phyloP scores from a whole-genome alignment of 2,888 invertebrate genomes.

The Drosophila multiciliata region DNA sequence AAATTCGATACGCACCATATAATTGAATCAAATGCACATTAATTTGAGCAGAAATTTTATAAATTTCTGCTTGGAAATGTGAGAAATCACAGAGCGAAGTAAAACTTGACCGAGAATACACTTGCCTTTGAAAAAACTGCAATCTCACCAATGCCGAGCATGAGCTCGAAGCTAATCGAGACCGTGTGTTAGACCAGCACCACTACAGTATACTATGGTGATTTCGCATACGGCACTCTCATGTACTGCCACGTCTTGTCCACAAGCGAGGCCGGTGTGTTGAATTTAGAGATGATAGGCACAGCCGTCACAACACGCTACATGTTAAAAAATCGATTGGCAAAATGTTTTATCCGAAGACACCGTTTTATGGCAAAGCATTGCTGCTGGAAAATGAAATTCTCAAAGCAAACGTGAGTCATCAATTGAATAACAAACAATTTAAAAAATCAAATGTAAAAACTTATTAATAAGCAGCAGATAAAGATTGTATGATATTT shows the following conservation, averaged over 20 bases:
- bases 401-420: constrained; percentile 83
- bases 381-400: constrained; percentile 82
- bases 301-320: constrained; percentile 16
- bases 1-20: constrained; percentile 77
- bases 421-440: neutral
- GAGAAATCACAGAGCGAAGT: constrained; percentile 80
- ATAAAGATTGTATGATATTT: neutral
- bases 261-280: constrained; percentile 62
- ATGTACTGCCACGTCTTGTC: constrained; percentile 82
- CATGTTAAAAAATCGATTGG: constrained; percentile 44
- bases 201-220: constrained; percentile 29
- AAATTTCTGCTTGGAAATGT: constrained; percentile 79
- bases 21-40: constrained; percentile 67
- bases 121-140: constrained; percentile 79
- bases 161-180: constrained; percentile 32
- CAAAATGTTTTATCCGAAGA: constrained; percentile 83
- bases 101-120: constrained; percentile 78
- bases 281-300: constrained; percentile 61
- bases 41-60: constrained; percentile 73
- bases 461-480: constrained; percentile 16
- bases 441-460: neutral
- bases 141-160: constrained; percentile 68
- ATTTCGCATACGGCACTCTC: constrained; percentile 35
- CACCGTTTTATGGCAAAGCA: constrained; percentile 81
- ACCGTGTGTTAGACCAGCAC: constrained; percentile 46